phyloP scores from a whole-genome alignment of 2,888 invertebrate species.

The Polylopha cassiicola region DNA sequence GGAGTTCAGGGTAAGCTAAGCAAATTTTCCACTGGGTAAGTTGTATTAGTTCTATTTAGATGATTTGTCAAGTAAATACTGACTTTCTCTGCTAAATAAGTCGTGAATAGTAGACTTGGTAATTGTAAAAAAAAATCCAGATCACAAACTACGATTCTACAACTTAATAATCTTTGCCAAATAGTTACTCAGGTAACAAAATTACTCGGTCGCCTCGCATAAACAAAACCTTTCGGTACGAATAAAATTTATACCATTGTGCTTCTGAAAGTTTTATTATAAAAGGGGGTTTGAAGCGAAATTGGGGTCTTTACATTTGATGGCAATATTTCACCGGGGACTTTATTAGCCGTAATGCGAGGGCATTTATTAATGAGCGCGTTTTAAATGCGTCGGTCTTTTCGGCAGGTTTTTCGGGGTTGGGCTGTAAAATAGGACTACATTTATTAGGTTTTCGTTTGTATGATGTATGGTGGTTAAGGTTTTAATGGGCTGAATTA shows the following conservation, averaged over 20 bases:
- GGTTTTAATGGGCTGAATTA: too few relatives aligned
- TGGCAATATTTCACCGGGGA: constrained; percentile 61
- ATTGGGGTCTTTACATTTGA: constrained; percentile 55
- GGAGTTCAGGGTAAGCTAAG: too few relatives aligned
- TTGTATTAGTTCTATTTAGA: too few relatives aligned
- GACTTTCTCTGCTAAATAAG: too few relatives aligned
- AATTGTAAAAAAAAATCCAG: constrained; percentile 3
- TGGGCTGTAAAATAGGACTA: constrained; percentile 19
- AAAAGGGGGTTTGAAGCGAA: constrained; percentile 44
- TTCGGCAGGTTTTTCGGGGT: constrained; percentile 29
- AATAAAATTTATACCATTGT: constrained; percentile 58
- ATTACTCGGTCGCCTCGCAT: constrained; percentile 43
- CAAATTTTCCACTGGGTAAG: too few relatives aligned
- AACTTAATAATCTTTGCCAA: constrained; percentile 28
- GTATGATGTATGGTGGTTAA: too few relatives aligned
- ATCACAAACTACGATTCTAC: too few relatives aligned
- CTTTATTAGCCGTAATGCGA: constrained; percentile 63
- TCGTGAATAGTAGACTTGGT: too few relatives aligned
- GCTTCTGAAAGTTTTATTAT: constrained; percentile 61
- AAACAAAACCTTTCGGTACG: constrained; percentile 51
- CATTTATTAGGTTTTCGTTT: constrained; percentile 18
- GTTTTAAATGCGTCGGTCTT: constrained; percentile 37
- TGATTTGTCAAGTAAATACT: too few relatives aligned
- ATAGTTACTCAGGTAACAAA: constrained; percentile 50
- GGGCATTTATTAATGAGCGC: constrained; percentile 53